These are phyloP conservation scores for Hydroisotoma schaefferi DNA, from an alignment of 2,888 invertebrate genomes.

Conservation along the genomic window DNA sequence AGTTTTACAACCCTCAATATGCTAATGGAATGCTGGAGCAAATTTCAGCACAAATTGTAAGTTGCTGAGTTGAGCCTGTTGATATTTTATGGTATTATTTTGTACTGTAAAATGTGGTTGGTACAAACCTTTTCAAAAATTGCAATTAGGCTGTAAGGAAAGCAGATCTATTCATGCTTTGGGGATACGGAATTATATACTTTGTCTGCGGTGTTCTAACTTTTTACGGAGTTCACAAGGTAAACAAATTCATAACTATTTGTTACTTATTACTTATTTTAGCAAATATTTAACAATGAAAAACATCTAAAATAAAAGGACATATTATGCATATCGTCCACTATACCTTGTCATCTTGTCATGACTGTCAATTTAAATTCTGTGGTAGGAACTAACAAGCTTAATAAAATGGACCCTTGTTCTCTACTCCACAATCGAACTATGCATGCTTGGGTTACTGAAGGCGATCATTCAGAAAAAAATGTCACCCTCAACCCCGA, in stretches of 20 bases:
- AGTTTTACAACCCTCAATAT: slow-evolving; percentile 24
- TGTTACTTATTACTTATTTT: not conserved
- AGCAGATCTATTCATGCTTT: slow-evolving; percentile 23
- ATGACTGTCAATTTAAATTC: too few relatives aligned
- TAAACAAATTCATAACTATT: slow-evolving; percentile 27
- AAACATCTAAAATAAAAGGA: not conserved
- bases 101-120: slow-evolving; percentile 7
- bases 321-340: too few relatives aligned
- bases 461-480: slow-evolving; percentile 24
- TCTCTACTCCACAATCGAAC: slow-evolving; percentile 32
- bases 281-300: not conserved
- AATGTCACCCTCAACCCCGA: slow-evolving; percentile 16
- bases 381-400: slow-evolving; percentile 30
- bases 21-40: slow-evolving; percentile 1
- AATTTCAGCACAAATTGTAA: slow-evolving; percentile 7
- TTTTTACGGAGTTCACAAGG: slow-evolving; percentile 37
- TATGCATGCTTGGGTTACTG: slow-evolving; percentile 25
- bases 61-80: not conserved
- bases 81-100: slow-evolving; percentile 1
- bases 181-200: slow-evolving; percentile 31
- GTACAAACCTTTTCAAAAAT: not conserved
- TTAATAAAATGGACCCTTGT: slow-evolving; percentile 35
- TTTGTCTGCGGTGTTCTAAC: slow-evolving; percentile 25
- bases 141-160: not conserved
- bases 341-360: too few relatives aligned